These are phyloP conservation scores for Scarus forsteni DNA, from an alignment of 2,797 vertebrate species.

Conservation along the genomic window DNA sequence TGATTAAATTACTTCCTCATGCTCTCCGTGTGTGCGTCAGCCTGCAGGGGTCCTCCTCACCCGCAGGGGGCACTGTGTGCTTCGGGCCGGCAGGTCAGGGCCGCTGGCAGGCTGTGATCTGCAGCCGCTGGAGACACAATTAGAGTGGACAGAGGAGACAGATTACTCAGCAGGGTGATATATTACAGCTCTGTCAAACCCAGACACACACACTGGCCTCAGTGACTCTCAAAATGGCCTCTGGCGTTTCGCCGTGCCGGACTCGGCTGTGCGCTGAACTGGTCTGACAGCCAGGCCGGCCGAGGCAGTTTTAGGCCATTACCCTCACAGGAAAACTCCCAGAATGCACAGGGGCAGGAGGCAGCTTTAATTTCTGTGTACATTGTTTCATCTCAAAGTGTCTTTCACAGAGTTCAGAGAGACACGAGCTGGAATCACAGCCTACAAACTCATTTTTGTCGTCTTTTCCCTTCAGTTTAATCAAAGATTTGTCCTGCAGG, in stretches of 20 bases:
- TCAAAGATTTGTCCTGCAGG: not conserved
- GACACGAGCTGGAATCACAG: not conserved
- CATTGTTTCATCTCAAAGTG: not conserved
- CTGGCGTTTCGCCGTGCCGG: slow-evolving; percentile 44
- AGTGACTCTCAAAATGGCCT: slow-evolving; percentile 63
- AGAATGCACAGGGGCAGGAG: slow-evolving; percentile 11
- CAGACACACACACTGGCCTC: slow-evolving; percentile 61
- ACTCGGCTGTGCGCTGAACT: slow-evolving; percentile 33
- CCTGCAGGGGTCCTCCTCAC: slow-evolving; percentile 19
- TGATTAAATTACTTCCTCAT: slow-evolving; percentile 64
- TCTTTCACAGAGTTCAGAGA: not conserved
- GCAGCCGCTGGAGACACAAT: slow-evolving; percentile 62
- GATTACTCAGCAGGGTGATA: slow-evolving; percentile 64
- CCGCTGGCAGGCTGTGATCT: slow-evolving; percentile 42
- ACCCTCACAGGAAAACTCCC: slow-evolving; percentile 25
- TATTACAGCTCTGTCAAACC: slow-evolving; percentile 64
- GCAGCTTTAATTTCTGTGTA: slow-evolving; percentile 30
- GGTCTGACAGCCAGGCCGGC: slow-evolving; percentile 53
- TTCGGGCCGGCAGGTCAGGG: slow-evolving; percentile 41
- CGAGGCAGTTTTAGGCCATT: slow-evolving; percentile 42
- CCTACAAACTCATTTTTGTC: not conserved
- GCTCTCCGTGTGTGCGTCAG: slow-evolving; percentile 19
- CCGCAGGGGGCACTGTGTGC: slow-evolving; percentile 41
- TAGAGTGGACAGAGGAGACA: slow-evolving; percentile 62
- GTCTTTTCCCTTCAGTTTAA: not conserved